These are phyloP conservation scores for Fulica atra DNA, from an alignment of 2,113 vertebrate species.

Conservation along the genomic window DNA sequence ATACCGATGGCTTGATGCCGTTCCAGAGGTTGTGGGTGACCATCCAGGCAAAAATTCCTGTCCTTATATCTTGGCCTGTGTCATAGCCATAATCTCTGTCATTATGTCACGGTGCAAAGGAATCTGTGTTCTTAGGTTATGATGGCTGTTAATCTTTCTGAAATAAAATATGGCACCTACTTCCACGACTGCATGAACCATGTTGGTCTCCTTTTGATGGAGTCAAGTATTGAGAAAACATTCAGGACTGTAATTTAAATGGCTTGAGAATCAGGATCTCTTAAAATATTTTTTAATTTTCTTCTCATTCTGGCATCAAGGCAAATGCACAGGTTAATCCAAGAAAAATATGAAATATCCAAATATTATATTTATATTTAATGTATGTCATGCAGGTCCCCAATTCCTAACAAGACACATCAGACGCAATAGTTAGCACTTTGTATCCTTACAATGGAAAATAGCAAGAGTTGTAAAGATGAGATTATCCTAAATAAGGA, in stretches of 20 bases:
- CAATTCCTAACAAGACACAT: constrained; percentile 57
- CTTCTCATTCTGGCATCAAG: constrained; percentile 34
- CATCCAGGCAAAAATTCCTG: neutral
- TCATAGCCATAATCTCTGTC: neutral
- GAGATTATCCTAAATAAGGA: constrained; percentile 31
- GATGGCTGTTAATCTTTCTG: neutral
- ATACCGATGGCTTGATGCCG: neutral
- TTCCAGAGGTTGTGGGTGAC: neutral
- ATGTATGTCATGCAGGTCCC: constrained; percentile 35
- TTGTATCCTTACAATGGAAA: constrained; percentile 20
- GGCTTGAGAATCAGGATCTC: constrained; percentile 25
- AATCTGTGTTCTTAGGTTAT: neutral
- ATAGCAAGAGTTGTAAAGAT: constrained; percentile 31
- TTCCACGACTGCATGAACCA: neutral
- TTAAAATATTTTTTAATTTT: constrained; percentile 27
- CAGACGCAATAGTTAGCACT: neutral
- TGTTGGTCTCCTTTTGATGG: neutral
- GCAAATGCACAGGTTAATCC: constrained; percentile 37
- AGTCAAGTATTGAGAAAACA: neutral
- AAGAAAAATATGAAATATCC: constrained; percentile 65
- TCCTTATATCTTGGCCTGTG: neutral
- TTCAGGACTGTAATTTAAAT: neutral
- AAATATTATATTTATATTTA: constrained; percentile 60
- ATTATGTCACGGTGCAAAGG: neutral
- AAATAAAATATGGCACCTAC: neutral